phyloP scores from a whole-genome alignment of 2,113 vertebrate species.

The Microtus ochrogaster region DNA sequence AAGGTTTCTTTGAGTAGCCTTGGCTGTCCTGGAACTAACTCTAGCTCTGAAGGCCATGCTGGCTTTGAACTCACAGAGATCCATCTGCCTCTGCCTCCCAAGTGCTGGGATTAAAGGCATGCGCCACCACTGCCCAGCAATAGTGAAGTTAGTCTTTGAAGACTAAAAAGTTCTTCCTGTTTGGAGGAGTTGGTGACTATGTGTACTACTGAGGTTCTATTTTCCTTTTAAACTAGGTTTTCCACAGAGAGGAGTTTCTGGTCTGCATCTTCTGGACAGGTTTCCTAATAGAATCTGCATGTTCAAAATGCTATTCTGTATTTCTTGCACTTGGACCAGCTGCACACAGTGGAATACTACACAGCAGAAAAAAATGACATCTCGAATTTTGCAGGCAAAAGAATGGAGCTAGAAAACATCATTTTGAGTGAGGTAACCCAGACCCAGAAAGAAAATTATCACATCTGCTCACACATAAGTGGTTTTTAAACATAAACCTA shows the following conservation, averaged over 20 bases:
- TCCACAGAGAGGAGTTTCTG: conserved; percentile 92
- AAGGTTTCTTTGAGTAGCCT: background rate
- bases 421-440: too few relatives aligned
- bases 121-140: background rate
- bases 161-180: too few relatives aligned
- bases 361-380: too few relatives aligned
- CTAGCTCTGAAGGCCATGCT: background rate
- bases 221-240: conserved; percentile 88
- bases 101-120: background rate
- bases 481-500: too few relatives aligned
- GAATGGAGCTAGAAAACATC: too few relatives aligned
- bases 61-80: background rate
- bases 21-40: background rate
- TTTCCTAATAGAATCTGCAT: conserved; percentile 92
- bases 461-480: too few relatives aligned
- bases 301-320: conserved; percentile 95
- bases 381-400: too few relatives aligned
- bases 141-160: too few relatives aligned
- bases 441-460: too few relatives aligned
- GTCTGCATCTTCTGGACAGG: conserved; percentile 94
- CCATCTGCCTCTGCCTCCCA: background rate
- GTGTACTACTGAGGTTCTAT: too few relatives aligned
- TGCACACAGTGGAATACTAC: conserved; percentile 67
- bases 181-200: too few relatives aligned
- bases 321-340: conserved; percentile 95